A percentile compares a stretch with the other conserved stretches of the same genome.
Evolutionary conservation across 2,888 invertebrate species (phyloP).

Genomic region (Tipula helvola): DNA sequence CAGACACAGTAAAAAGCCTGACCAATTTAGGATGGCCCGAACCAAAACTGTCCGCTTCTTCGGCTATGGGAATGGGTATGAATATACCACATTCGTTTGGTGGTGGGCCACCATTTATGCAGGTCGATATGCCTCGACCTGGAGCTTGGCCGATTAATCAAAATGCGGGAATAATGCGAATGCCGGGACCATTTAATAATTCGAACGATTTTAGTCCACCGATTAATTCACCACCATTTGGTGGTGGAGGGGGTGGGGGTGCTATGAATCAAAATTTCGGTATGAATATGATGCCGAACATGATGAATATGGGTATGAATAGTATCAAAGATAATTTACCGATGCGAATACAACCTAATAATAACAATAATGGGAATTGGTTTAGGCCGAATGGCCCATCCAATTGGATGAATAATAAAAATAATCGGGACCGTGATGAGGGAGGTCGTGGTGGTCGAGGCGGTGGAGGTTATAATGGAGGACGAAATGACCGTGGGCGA

Average conservation of each 20-base stretch:
- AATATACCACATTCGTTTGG: background rate
- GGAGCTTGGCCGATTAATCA: background rate
- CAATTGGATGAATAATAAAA: constrained; percentile 4
- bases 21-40: constrained; percentile 72
- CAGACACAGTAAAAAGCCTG: constrained; percentile 67
- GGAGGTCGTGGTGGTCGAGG: background rate
- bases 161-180: background rate
- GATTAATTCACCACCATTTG: background rate
- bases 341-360: background rate
- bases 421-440: background rate
- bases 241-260: background rate
- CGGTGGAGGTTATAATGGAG: background rate
- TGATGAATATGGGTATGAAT: background rate
- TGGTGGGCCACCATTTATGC: background rate
- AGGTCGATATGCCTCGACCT: background rate
- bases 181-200: background rate
- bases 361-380: constrained; percentile 6
- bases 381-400: background rate
- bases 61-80: constrained; percentile 14
- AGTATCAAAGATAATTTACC: background rate
- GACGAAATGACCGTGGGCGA: background rate
- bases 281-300: background rate
- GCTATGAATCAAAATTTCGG: background rate
- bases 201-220: background rate
- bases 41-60: constrained; percentile 54